A percentile compares a stretch with the other conserved stretches of the same genome.
Evolutionary conservation across 2,113 vertebrate genomes (phyloP).

Genomic region (Eretmochelys imbricata): DNA sequence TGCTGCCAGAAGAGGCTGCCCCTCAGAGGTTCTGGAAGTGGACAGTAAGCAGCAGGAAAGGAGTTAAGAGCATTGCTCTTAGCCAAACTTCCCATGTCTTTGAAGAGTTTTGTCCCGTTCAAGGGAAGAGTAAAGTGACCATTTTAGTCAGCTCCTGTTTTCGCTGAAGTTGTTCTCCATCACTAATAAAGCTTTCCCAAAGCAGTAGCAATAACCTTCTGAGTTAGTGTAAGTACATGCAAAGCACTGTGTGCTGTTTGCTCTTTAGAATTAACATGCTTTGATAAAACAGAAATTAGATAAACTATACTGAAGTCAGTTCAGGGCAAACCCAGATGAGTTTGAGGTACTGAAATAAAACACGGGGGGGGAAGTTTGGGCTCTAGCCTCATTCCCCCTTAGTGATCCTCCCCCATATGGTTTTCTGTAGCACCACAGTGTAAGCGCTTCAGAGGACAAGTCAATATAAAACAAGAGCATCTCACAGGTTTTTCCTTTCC

Average conservation of each 20-base stretch:
- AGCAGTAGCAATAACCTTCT: neutral
- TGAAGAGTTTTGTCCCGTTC: neutral
- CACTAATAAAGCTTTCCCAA: neutral
- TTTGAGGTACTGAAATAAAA: neutral
- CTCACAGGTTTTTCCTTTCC: too few species aligned
- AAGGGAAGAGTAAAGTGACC: neutral
- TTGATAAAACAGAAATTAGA: neutral
- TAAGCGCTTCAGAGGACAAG: rapidly evolving
- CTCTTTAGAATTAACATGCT: neutral
- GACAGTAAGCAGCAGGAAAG: neutral
- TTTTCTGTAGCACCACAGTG: neutral
- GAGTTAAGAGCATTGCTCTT: neutral
- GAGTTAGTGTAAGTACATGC: rapidly evolving
- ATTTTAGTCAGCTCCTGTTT: neutral
- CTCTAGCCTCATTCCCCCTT: neutral
- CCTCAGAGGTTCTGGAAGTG: neutral
- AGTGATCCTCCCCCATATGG: neutral
- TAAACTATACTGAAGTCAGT: neutral
- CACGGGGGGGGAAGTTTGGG: neutral
- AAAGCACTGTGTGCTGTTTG: neutral
- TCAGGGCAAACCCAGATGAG: neutral
- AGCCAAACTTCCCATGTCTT: neutral
- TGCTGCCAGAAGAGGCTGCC: neutral
- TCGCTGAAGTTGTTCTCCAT: neutral
- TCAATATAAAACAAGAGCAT: neutral